Evolutionary conservation across 2,888 invertebrate species (phyloP), one percentile per base, ranked within the genome.

Genomic region (Yponomeuta plumbellus): DNA sequence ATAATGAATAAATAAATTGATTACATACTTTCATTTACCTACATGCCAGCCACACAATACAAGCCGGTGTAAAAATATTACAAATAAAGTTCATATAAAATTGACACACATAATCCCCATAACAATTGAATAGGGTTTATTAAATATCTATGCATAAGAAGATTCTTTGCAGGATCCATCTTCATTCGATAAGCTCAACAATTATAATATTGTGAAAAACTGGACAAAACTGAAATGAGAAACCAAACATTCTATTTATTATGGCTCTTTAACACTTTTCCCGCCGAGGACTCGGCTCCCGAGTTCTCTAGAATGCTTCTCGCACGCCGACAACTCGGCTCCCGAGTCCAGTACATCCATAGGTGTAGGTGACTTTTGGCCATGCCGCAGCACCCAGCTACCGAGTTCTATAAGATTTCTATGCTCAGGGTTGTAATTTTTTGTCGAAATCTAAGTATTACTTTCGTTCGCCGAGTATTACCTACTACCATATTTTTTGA

Each of bases 81-180:
- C 20, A 59, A 59, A 59, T 59, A 59, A 59, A 59, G 13, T 21
- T 21, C 13, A 59, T 59, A 59, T 59, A 59, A 59, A 59, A 59
- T 59, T 59, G 20, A 59, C 59, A 11, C 21, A 21, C 22, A 52
- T 17, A 52, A 52, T 22, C 21, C 59, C 22, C 57, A 8, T 57
- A 20, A 57, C 57, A n/a, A 57, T n/a, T 52, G 4, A 52, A 13
- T 52, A 52, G 1, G 44, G 17, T 52, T 52, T 52, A 52, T n/a
- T n/a, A n/a, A n/a, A n/a, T 52, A 17, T 17, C 17, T 52, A 52
- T 13, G 17, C 13, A 52, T 10, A 52, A 52, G 13, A 52, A 52
- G 44, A 17, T 52, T 17, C 44, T 52, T 52, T 17, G 17, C 44
- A 52, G 3, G 44, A 52, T 4, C 13, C 3, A 17, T 13, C 17